A percentile compares a stretch with the other conserved stretches of the same genome.
Evolutionary conservation across 2,113 vertebrate genomes (phyloP).

Genomic region (Alethe castanea): DNA sequence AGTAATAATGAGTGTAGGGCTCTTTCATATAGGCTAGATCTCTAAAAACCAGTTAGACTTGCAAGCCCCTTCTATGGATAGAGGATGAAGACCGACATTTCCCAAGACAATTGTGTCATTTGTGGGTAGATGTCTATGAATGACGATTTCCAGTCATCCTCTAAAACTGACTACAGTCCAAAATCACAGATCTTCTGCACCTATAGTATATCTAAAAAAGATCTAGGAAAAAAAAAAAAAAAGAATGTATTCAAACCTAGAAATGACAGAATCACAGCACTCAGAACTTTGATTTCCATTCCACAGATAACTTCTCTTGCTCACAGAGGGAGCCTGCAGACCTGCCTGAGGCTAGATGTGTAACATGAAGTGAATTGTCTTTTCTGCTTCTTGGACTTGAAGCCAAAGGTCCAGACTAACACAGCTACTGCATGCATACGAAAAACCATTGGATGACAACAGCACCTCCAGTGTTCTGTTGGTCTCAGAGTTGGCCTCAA

Average conservation of each 20-base stretch:
- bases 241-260: neutral
- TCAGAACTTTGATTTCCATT: neutral
- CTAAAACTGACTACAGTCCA: neutral
- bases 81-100: neutral
- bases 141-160: neutral
- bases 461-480: neutral
- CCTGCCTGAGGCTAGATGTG: neutral
- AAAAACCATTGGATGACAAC: neutral
- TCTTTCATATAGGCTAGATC: neutral
- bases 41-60: neutral
- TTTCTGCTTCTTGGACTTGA: neutral
- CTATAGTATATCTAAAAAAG: neutral
- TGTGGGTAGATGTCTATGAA: neutral
- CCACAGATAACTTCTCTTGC: neutral
- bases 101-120: fast-evolving
- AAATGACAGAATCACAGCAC: neutral
- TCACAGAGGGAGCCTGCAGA: neutral
- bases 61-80: neutral
- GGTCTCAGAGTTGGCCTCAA: neutral
- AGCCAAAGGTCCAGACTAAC: neutral
- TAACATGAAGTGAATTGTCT: neutral
- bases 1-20: neutral
- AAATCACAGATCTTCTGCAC: neutral
- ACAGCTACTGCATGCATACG: neutral
- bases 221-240: neutral